Evolutionary conservation across 2,113 vertebrate genomes (phyloP), one percentile per base, ranked within the genome.

Genomic region (Brachionichthys hirsutus): DNA sequence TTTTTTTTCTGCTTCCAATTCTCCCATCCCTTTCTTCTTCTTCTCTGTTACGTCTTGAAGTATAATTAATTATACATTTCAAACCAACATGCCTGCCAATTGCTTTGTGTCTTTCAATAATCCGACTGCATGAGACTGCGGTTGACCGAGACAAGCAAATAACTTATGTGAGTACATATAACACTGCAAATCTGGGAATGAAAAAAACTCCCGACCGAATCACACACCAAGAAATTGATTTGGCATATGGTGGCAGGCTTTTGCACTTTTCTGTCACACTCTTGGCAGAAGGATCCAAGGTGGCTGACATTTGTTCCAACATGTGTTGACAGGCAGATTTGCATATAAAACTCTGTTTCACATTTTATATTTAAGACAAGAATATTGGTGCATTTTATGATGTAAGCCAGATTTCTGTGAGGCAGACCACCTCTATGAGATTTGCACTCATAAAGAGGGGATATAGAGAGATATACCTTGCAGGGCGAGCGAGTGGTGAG

Each of bases 211-310:
- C 12, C 58, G 15, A 40, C 64, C 30, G 36, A 46, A 36, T 8
- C 50, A 61, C 19, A 67, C 42, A 67, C 15, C 38, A 53, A 59
- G 58, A 57, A 49, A 65, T 62, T 13, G n/a, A 50, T 74, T 79
- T 63, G 53, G 49, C 24, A 48, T 17, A 19, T 38, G n/a, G 36
- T 30, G 54, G 49, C n/a, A 17, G 17, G 50, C 34, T 17, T 47
- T 54, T 43, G 22, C 47, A 22, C 12, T 9, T 12, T 17, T 24
- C 18, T 11, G 6, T 36, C 38, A 49, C 17, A 46, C 9, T 6
- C 40, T 50, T 51, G 4, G 13, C 40, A 46, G 41, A 11, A 34
- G 34, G 16, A 46, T 1, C n/a, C 4, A 12, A 8, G n/a, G 7
- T 18, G 20, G 13, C 13, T 54, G 15, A 43, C 2, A 1, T 48